A percentile compares a stretch with the other conserved stretches of the same genome.
These are phyloP conservation scores for Troilus luridus DNA, from an alignment of 2,888 invertebrate species.

Conservation along the genomic window DNA sequence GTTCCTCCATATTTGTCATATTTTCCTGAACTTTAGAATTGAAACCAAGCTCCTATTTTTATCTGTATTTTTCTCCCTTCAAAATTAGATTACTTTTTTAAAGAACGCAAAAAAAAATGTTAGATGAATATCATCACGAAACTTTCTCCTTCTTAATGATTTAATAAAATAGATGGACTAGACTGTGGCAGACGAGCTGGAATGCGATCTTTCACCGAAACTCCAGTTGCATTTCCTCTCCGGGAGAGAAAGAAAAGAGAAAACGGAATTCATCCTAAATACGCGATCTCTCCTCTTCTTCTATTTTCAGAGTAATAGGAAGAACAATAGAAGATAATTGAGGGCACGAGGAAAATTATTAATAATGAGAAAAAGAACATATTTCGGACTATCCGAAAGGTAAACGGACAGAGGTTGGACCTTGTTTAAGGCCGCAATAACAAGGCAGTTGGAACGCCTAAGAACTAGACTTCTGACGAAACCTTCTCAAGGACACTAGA, in stretches of 20 bases:
- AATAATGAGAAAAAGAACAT: neutral
- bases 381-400: neutral
- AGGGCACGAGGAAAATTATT: neutral
- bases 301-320: neutral
- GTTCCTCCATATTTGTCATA: no score
- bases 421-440: neutral
- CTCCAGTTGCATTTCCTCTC: neutral
- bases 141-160: neutral
- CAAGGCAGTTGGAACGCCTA: neutral
- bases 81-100: neutral
- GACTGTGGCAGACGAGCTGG: neutral
- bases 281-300: neutral
- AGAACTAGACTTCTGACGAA: neutral
- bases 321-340: neutral
- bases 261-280: neutral
- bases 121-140: neutral
- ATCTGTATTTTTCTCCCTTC: neutral
- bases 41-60: no score
- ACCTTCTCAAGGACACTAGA: neutral
- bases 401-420: neutral
- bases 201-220: slow-evolving; percentile 35
- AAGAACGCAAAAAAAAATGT: neutral
- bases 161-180: slow-evolving; percentile 6
- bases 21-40: no score
- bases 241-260: neutral